Percentiles rank a stretch among this genome's conserved stretches.
Evolutionary conservation across 2,113 vertebrate genomes (phyloP).

Genomic region (Syrmaticus mikado): DNA sequence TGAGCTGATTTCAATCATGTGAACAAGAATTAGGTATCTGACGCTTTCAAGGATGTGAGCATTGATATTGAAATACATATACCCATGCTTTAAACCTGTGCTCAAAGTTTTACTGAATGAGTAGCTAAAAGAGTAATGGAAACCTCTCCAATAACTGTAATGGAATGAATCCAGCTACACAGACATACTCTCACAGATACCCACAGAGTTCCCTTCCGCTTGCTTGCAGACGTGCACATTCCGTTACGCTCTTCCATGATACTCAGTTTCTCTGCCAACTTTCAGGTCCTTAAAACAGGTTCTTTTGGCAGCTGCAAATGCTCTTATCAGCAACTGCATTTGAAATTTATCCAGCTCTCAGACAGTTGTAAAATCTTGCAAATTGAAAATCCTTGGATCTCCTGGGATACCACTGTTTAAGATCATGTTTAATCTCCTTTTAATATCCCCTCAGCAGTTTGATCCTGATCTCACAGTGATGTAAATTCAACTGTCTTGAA

Average conservation of each 20-base stretch:
- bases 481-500: slow-evolving; percentile 55
- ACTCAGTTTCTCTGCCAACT: slow-evolving; percentile 58
- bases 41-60: not conserved
- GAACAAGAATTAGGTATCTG: not conserved
- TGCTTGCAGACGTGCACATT: not conserved
- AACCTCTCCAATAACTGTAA: not conserved
- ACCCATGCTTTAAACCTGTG: not conserved
- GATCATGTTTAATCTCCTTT: slow-evolving; percentile 78
- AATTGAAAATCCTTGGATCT: slow-evolving; percentile 79
- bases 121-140: not conserved
- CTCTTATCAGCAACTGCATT: slow-evolving; percentile 74
- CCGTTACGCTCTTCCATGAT: not conserved
- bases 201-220: not conserved
- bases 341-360: slow-evolving; percentile 80
- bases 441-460: slow-evolving; percentile 62
- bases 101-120: not conserved
- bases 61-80: not conserved
- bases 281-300: slow-evolving; percentile 70
- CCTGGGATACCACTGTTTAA: slow-evolving; percentile 73
- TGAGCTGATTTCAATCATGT: not conserved
- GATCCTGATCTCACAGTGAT: slow-evolving; percentile 60
- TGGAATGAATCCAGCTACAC: not conserved
- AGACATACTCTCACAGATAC: not conserved
- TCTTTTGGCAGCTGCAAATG: slow-evolving; percentile 68
- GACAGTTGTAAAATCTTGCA: slow-evolving; percentile 75